Percentiles rank a stretch among this genome's conserved stretches.
Evolutionary conservation across 1,140 invertebrate genomes (phyloP).

Genomic region (Leptinotarsa undecemlineata): DNA sequence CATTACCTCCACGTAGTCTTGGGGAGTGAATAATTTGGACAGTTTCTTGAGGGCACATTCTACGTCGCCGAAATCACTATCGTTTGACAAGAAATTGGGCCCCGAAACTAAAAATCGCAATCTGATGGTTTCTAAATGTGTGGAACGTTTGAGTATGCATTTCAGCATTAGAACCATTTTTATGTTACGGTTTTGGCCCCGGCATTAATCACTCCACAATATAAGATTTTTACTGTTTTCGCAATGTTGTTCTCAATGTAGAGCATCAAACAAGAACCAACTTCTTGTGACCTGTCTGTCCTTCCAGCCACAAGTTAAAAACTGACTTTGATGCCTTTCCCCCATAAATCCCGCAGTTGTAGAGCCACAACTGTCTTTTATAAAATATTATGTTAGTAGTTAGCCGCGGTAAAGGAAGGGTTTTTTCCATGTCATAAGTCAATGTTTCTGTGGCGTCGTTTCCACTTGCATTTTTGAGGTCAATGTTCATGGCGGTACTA

Average conservation of each 20-base stretch:
- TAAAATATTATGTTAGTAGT: constrained; percentile 49
- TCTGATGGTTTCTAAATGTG: constrained; percentile 45
- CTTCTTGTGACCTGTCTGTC: constrained; percentile 50
- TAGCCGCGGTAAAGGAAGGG: constrained; percentile 48
- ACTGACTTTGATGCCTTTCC: constrained; percentile 38
- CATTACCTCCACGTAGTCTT: constrained; percentile 46
- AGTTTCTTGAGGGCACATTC: constrained; percentile 46
- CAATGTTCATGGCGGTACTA: constrained; percentile 15
- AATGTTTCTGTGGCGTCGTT: constrained; percentile 30
- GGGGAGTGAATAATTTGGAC: constrained; percentile 41
- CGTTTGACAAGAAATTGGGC: constrained; percentile 52
- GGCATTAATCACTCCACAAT: constrained; percentile 40
- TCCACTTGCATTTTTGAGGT: constrained; percentile 32
- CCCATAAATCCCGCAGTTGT: constrained; percentile 29
- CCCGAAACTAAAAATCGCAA: constrained; percentile 48
- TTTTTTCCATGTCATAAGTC: constrained; percentile 53
- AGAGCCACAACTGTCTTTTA: constrained; percentile 49
- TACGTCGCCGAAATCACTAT: constrained; percentile 50
- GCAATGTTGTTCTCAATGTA: constrained; percentile 41
- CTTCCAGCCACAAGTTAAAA: constrained; percentile 51
- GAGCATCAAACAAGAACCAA: constrained; percentile 26
- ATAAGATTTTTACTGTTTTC: constrained; percentile 33
- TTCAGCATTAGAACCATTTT: constrained; percentile 51
- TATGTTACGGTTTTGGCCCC: too few relatives aligned
- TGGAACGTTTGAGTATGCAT: constrained; percentile 36